A percentile compares a stretch with the other conserved stretches of the same genome.
Evolutionary conservation across 2,888 invertebrate species (phyloP).

Genomic region (Nomada ferruginata): DNA sequence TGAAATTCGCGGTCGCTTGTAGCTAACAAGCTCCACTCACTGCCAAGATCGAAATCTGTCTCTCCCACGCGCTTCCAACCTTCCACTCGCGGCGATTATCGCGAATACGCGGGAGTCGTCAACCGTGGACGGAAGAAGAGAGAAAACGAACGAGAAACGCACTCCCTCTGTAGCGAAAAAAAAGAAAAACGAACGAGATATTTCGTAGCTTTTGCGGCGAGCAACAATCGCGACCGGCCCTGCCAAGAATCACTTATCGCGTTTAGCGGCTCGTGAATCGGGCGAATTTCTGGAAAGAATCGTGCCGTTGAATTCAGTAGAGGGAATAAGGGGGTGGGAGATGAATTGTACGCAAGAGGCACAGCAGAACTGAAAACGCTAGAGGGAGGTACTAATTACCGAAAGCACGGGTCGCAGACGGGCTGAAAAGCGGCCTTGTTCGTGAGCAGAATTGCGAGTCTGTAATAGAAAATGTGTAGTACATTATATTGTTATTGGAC

Average conservation of each 20-base stretch:
- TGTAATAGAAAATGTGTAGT: slow-evolving; percentile 50
- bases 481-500: slow-evolving; percentile 38
- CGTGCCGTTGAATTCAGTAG: slow-evolving; percentile 8
- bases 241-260: slow-evolving; percentile 77
- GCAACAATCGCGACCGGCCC: slow-evolving; percentile 65
- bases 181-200: slow-evolving; percentile 43
- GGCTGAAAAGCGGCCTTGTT: slow-evolving; percentile 54
- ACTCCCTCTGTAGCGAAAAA: background rate
- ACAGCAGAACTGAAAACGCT: slow-evolving; percentile 27
- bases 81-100: slow-evolving; percentile 23
- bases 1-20: slow-evolving; percentile 61
- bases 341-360: slow-evolving; percentile 8
- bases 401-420: slow-evolving; percentile 58
- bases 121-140: background rate
- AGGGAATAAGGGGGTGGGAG: background rate
- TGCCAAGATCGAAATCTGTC: slow-evolving; percentile 75
- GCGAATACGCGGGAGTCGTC: background rate
- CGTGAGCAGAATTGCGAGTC: slow-evolving; percentile 49
- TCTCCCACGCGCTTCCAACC: slow-evolving; percentile 44
- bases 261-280: slow-evolving; percentile 62
- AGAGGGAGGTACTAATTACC: slow-evolving; percentile 63
- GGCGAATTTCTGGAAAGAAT: slow-evolving; percentile 45
- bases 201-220: slow-evolving; percentile 44
- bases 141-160: background rate
- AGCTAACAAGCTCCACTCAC: slow-evolving; percentile 65